phyloP scores from a whole-genome alignment of 2,113 vertebrate species.

The Oreochromis aureus region DNA sequence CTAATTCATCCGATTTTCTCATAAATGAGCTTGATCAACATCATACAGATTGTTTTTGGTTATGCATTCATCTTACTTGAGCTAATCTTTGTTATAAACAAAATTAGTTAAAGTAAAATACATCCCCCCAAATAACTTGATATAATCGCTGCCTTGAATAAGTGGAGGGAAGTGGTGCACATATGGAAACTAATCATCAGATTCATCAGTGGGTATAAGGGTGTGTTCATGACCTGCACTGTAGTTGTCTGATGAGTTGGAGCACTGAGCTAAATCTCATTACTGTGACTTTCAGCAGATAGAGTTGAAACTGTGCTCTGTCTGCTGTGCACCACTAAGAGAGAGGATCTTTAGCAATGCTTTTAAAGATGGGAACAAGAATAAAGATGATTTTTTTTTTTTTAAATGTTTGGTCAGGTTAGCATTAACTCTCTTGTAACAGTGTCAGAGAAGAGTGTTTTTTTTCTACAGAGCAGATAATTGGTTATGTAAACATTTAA shows the following conservation, averaged over 20 bases:
- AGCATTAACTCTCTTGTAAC: not conserved
- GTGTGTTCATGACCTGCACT: not conserved
- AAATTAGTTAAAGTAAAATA: not conserved
- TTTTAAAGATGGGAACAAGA: not conserved
- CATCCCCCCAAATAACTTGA: not conserved
- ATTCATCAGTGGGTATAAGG: conserved; percentile 31
- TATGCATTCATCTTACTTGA: not conserved
- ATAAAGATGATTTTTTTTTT: not conserved
- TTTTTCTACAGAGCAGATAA: not conserved
- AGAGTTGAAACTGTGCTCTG: not conserved
- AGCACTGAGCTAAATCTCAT: conserved; percentile 48
- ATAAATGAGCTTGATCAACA: not conserved
- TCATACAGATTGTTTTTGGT: not conserved
- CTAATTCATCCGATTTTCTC: not conserved
- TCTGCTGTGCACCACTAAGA: not conserved
- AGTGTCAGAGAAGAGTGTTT: not conserved
- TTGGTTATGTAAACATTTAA: not conserved
- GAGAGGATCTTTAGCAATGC: not conserved
- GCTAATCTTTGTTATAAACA: not conserved
- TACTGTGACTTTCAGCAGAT: conserved; percentile 34
- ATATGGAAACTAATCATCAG: conserved; percentile 2
- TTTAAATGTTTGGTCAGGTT: not conserved
- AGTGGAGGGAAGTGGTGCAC: not conserved
- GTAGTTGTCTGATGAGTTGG: not conserved
- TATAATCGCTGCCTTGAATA: not conserved